Conservation (phyloP, 2,888 invertebrate genomes). For the Creontiades dilutus region DNA sequence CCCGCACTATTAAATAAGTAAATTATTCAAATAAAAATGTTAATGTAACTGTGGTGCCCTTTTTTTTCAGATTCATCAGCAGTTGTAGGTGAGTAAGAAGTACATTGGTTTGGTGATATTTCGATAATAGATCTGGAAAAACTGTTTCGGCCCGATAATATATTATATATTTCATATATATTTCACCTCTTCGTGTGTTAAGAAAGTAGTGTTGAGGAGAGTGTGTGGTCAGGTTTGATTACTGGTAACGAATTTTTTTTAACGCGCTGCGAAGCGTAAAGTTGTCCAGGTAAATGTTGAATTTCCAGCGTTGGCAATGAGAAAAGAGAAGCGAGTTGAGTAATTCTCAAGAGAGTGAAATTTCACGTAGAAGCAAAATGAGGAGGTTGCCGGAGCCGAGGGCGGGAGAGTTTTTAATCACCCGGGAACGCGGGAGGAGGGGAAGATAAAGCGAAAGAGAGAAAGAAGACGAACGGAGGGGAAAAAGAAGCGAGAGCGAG, state of each 20-base stretch:
- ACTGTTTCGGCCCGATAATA: no score
- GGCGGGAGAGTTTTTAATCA: constrained; percentile 67
- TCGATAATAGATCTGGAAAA: no score
- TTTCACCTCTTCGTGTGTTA: no score
- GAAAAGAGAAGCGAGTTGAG: constrained; percentile 60
- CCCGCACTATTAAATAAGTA: no score
- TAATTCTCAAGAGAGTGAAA: constrained; percentile 65
- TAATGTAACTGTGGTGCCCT: no score
- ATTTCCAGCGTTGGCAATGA: constrained; percentile 49
- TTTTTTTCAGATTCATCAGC: no score
- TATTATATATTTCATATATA: no score
- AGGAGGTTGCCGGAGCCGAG: constrained; percentile 43
- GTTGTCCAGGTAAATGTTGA: constrained; percentile 58
- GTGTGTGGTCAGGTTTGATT: neutral
- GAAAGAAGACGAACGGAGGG: constrained; percentile 27
- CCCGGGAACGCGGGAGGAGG: constrained; percentile 42
- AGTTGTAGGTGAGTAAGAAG: no score
- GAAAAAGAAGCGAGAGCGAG: constrained; percentile 34
- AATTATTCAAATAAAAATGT: no score
- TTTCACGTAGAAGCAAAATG: constrained; percentile 66
- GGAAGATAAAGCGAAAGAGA: constrained; percentile 38
- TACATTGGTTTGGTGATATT: no score
- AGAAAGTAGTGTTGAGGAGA: neutral
- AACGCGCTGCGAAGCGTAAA: constrained; percentile 17
- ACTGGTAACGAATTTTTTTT: neutral